phyloP scores from a whole-genome alignment of 2,888 invertebrate genomes.

The Bhutanitis thaidina region DNA sequence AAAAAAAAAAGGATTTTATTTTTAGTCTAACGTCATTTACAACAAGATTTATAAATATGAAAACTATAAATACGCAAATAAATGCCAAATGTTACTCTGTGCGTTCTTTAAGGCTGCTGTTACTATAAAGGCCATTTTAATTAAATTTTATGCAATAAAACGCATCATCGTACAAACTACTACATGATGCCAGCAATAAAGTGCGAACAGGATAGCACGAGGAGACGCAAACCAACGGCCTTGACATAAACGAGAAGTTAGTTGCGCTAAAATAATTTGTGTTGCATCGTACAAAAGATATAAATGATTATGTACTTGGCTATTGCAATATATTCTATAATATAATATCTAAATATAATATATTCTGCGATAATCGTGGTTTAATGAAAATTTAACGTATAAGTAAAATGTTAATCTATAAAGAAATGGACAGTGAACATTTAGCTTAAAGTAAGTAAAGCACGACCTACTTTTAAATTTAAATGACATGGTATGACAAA shows the following conservation, averaged over 20 bases:
- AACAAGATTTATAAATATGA: background rate
- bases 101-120: conserved; percentile 2
- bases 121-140: conserved; percentile 15
- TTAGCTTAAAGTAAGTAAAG: no score
- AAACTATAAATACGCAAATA: background rate
- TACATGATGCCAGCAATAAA: conserved; percentile 10
- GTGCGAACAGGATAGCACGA: conserved; percentile 9
- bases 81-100: conserved; percentile 2
- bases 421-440: no score
- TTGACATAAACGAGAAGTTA: conserved; percentile 35
- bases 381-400: no score
- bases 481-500: no score
- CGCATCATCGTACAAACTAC: conserved; percentile 7
- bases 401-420: no score
- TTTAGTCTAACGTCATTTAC: no score
- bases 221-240: conserved; percentile 34
- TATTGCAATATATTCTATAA: no score
- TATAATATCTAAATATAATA: no score
- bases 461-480: no score
- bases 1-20: no score
- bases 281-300: background rate
- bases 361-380: no score
- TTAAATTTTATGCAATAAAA: conserved; percentile 19
- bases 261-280: conserved; percentile 16
- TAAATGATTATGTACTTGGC: no score